Percentiles rank a stretch among this genome's conserved stretches.
phyloP scores from a whole-genome alignment of 37 sponge, comb jelly and placozoan species.

The Ianthella basta region DNA sequence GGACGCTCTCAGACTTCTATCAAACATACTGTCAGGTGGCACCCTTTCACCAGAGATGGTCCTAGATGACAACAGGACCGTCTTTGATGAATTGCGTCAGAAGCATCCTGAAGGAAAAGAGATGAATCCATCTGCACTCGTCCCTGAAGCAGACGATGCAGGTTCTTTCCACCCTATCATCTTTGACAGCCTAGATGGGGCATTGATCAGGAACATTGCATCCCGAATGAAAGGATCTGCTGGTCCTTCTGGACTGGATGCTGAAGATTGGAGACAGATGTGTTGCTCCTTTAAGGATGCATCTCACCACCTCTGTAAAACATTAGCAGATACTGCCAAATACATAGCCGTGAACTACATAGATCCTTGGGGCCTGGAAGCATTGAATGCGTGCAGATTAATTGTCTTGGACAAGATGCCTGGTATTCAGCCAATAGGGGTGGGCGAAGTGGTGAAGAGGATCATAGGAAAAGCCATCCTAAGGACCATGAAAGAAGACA shows the following conservation, averaged over 20 bases:
- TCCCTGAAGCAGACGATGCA: background rate
- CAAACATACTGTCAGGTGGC: background rate
- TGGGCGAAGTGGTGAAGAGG: background rate
- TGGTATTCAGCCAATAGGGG: background rate
- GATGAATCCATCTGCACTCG: constrained; percentile 10
- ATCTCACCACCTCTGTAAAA: background rate
- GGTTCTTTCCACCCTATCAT: constrained; percentile 21
- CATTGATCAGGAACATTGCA: background rate
- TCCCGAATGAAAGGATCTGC: constrained; percentile 4
- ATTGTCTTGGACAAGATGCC: constrained; percentile 10
- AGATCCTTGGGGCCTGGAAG: constrained; percentile 14
- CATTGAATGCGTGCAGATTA: constrained; percentile 10
- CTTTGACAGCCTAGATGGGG: background rate
- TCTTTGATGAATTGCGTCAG: background rate
- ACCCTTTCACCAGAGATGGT: background rate
- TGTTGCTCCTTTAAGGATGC: constrained; percentile 22
- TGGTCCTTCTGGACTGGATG: constrained; percentile 7
- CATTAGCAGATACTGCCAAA: constrained; percentile 3
- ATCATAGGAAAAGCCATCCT: background rate
- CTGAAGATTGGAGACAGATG: constrained; percentile 27
- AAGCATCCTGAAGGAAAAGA: background rate
- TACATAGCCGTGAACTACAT: background rate
- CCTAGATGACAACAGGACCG: background rate
- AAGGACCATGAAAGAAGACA: constrained; percentile 10
- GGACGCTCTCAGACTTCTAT: constrained; percentile 2